Base-by-base conservation (phyloP, 92 coral and sea anemone species). In the Porites rus region DNA sequence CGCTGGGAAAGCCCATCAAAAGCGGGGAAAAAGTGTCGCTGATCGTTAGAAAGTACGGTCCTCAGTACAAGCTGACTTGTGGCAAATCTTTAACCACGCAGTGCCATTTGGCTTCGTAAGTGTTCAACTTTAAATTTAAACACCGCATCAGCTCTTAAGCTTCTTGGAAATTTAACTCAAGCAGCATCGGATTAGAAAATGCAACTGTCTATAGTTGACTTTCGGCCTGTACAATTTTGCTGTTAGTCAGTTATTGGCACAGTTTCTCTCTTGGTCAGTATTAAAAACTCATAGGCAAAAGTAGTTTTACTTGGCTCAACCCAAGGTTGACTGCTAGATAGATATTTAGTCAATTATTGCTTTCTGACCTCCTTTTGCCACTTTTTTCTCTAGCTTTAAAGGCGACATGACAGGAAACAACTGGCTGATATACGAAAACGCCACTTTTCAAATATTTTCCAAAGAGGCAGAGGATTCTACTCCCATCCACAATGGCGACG, bases 11-110 rank as follows among this genome's bases (percentile, higher is more conserved):
- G 82, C 87, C 96, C 3, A 87, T 93, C 77, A 58, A 84, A 72
- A 91, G 96, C 62, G 96, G 96, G 8, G 94, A 93, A 51, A 65
- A 17, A 13, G 91, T 92, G 31, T 80, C 86, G 8, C 79, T 92
- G 14, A 74, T 43, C 13, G 77, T 77, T 17, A 28, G 64, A 19
- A 3, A 9, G n/a, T 66, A 86, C 18, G 82, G 85, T 13, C 38
- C 17, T 25, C 77, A 58, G 10, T 79, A 82, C 58, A 85, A 85
- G n/a, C 77, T 89, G 75, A 19, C 59, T 8, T 89, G 92, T 24
- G 25, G 17, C 21, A 43, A 80, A 5, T 84, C 89, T 0, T 5
- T 77, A 7, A 80, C 83, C 13, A 12, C 81, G 9, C 50, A 81
- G n/a, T 88, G 83, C 31, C 25, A 79, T 75, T 60, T 83, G 16